Conservation (phyloP, 1,140 invertebrate species). For the Caerostris darwini region DNA sequence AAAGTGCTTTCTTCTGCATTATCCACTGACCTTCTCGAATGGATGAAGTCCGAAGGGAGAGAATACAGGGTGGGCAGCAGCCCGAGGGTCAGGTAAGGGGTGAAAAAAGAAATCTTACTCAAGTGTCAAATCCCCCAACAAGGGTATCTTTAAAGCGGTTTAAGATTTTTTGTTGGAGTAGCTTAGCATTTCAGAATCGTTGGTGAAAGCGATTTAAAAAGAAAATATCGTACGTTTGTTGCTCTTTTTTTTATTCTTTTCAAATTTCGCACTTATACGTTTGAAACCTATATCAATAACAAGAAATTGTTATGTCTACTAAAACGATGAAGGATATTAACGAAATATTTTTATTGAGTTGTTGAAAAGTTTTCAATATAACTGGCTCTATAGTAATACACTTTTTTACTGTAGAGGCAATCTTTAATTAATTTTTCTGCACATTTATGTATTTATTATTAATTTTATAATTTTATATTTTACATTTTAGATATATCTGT, state of each 20-base stretch:
- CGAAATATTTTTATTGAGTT: no score
- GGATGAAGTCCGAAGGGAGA: not conserved
- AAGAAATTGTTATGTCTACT: no score
- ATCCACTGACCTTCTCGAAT: conserved; percentile 62
- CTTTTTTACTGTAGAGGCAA: no score
- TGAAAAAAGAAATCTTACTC: not conserved
- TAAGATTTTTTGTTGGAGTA: conserved; percentile 63
- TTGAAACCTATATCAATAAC: no score
- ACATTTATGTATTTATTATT: no score
- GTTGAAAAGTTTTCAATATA: no score
- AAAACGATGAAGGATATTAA: no score
- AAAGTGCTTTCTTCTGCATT: conserved; percentile 56
- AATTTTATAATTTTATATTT: no score
- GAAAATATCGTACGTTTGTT: not conserved
- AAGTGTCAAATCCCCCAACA: conserved; percentile 42
- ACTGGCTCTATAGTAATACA: no score
- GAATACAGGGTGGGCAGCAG: not conserved
- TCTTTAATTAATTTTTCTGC: no score
- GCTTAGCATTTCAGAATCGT: conserved; percentile 59
- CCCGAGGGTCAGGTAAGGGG: conserved; percentile 42
- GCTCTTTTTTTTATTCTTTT: not conserved
- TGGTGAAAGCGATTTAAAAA: not conserved
- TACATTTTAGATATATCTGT: no score
- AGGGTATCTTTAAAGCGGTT: conserved; percentile 70
- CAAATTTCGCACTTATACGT: no score